Evolutionary conservation across 2,797 vertebrate species (phyloP), one percentile per base, ranked within the genome.

Genomic region (Hozukius guyotensis): DNA sequence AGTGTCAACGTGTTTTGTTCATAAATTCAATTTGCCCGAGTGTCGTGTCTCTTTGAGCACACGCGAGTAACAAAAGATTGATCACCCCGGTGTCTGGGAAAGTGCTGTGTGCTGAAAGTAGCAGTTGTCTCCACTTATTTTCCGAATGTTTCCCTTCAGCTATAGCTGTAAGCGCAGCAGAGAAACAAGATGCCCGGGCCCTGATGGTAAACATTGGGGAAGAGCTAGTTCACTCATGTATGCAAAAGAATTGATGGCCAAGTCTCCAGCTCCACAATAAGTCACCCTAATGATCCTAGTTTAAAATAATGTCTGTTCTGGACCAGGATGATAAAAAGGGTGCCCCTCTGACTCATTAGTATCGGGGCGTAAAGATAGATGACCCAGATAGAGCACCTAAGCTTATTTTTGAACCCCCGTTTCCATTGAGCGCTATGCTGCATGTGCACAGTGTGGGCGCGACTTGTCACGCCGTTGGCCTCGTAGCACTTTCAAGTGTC

Each of bases 201-300:
- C 59, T 66, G 66, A 78, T 83, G 63, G 91, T 91, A 93, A 94
- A 94, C 90, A 92, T 49, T 65, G 74, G 69, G 80, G 83, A 84
- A 86, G 74, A 87, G 89, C 83, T 79, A 73, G 87, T 90, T 94
- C 90, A 86, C 89, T 94, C 92, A 84, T 89, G 87, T 91, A 90
- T 86, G 82, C 84, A 85, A 88, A 92, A 88, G 73, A 93, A 95
- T 93, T 93, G 93, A 95, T 95, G 87, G 86, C 90, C 73, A 75
- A 86, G 84, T 92, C 88, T 79, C 59, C 72, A 64, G 86, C 83
- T 81, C 85, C 75, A 90, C 91, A 89, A 96, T 96, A 95, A 94
- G 93, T 96, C 95, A 96, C 92, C 72, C 84, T 96, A 96, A 96
- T 95, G 95, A 96, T 94, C 92, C 88, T 82, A 85, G 82, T 94